Conservation (phyloP, 2,888 invertebrate species). For the Strigamia transsilvanica region DNA sequence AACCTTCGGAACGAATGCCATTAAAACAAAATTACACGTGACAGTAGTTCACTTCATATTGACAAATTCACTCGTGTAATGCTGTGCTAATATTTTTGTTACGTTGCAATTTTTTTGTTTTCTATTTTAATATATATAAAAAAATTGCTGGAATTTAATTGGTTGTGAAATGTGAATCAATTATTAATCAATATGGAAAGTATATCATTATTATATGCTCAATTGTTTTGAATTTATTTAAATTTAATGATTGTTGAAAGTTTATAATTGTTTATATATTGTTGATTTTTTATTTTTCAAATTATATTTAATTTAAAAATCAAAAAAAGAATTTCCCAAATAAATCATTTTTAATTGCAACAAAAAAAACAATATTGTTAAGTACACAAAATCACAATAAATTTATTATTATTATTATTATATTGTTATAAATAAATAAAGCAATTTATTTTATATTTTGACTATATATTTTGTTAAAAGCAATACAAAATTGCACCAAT, state of each 20-base stretch:
- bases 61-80: too few relatives aligned
- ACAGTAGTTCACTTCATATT: neutral
- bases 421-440: neutral
- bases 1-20: constrained; percentile 35
- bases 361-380: constrained; percentile 22
- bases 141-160: too few relatives aligned
- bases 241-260: neutral
- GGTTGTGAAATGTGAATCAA: too few relatives aligned
- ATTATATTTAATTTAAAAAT: neutral
- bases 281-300: neutral
- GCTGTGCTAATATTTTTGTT: too few relatives aligned
- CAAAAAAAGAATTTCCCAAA: constrained; percentile 14
- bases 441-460: constrained; percentile 22
- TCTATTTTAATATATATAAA: too few relatives aligned
- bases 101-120: too few relatives aligned
- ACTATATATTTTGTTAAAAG: neutral
- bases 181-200: too few relatives aligned
- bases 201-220: too few relatives aligned
- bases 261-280: constrained; percentile 17
- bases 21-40: constrained; percentile 2
- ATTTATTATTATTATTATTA: constrained; percentile 3
- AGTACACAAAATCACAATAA: constrained; percentile 31
- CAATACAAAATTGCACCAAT: constrained; percentile 17
- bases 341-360: constrained; percentile 43
- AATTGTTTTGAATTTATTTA: neutral